Base-by-base conservation (phyloP, 2,797 vertebrate genomes). In the Otus scops region DNA sequence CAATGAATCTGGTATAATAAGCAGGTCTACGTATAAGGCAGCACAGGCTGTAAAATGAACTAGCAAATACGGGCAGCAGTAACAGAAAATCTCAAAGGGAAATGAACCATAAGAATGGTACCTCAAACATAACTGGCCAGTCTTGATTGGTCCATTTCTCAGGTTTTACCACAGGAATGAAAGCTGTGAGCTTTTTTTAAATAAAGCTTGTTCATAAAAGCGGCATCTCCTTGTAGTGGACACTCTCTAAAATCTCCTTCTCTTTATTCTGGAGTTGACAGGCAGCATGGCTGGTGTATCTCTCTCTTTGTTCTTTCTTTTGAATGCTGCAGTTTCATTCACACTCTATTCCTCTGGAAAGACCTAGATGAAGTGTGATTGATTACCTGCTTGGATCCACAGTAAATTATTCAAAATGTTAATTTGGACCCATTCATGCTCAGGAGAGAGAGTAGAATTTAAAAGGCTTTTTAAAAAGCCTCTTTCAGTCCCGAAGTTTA, bases 351-450 rank as follows among this genome's bases (percentile, higher is more conserved):
- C 19, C 63, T 15, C 74, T 92, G 70, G 65, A 82, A 92, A 92
- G 36, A 50, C 74, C 47, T 79, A 95, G 88, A 95, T 96, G 88
- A 96, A 95, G 32, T 57, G 48, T 92, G 83, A 95, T 93, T 93
- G 79, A 94, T 95, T 59, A 69, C 85, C 67, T 88, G 39, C 73
- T 90, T 79, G 54, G 36, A 85, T 93, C 63, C 80, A 75, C 63
- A 76, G 83, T 59, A 86, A 82, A 88, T 92, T 76, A 63, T 95
- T 93, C 43, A 94, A 88, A 96, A 95, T 82, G 67, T 85, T 95
- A 82, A 88, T 95, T 86, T 70, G 67, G 67, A 79, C 39, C 43
- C 77, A 86, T 86, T 92, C 17, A 59, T 65, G 70, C 39, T 64
- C 76, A 92, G 69, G 76, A 81, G 74, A 93, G 30, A 89, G 10